phyloP scores from a whole-genome alignment of 2,888 invertebrate species.

The Thymelicus lineola region DNA sequence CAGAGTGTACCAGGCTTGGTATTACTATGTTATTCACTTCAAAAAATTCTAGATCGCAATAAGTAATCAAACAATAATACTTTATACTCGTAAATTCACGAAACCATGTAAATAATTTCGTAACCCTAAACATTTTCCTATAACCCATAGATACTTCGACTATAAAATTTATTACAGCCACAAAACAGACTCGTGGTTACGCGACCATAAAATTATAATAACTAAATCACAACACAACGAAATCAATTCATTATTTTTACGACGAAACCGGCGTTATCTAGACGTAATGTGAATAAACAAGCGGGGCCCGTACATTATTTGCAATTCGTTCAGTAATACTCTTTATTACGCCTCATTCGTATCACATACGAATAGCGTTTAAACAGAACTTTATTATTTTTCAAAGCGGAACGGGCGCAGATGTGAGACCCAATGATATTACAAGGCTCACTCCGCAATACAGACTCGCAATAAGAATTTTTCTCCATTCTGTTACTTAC shows the following conservation, averaged over 20 bases:
- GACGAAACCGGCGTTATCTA: slow-evolving; percentile 34
- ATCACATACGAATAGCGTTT: slow-evolving; percentile 82
- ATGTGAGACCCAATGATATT: slow-evolving; percentile 65
- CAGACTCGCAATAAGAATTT: slow-evolving; percentile 59
- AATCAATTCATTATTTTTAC: slow-evolving; percentile 40
- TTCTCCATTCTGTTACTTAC: slow-evolving; percentile 56
- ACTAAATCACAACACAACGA: slow-evolving; percentile 32
- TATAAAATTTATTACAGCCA: slow-evolving; percentile 5
- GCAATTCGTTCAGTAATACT: slow-evolving; percentile 79
- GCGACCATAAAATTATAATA: slow-evolving; percentile 35
- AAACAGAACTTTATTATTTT: slow-evolving; percentile 82
- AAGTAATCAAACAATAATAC: too few relatives aligned
- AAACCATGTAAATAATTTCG: too few relatives aligned
- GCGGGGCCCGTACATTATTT: slow-evolving; percentile 65
- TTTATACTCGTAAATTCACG: too few relatives aligned
- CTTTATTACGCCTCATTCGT: slow-evolving; percentile 79
- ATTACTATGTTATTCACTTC: too few relatives aligned
- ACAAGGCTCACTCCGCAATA: slow-evolving; percentile 49
- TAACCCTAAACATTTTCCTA: too few relatives aligned
- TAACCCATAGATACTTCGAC: neutral
- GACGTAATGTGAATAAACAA: slow-evolving; percentile 36
- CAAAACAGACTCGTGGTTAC: slow-evolving; percentile 15
- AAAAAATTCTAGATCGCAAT: too few relatives aligned
- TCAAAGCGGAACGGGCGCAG: slow-evolving; percentile 72
- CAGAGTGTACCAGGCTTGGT: too few relatives aligned